Base-by-base conservation (phyloP, 1,140 invertebrate genomes). In the Drosophila lowei region DNA sequence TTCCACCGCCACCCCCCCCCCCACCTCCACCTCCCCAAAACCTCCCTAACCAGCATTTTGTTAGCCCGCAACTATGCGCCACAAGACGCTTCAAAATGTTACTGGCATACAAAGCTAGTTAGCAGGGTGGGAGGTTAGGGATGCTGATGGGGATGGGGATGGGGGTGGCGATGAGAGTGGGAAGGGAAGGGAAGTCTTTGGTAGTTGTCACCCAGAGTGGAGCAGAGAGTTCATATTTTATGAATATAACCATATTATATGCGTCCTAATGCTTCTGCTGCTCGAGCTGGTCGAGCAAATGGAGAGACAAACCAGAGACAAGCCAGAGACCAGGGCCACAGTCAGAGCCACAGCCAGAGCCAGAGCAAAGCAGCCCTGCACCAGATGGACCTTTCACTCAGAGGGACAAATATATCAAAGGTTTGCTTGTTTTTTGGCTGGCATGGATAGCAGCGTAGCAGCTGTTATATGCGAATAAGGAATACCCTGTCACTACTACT, bases 211-310 rank as follows among this genome's bases (percentile, higher is more conserved):
- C 75, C 79, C 61, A 73, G 64, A 55, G 71, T 74, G 56, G 65
- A 49, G 47, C 53, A 53, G 64, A 30, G 75, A 77, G 81, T 85
- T 85, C 77, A 85, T 85, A 85, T 81, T 86, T 85, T 77, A 85
- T 85, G 80, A 85, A 85, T 85, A 85, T 86, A 85, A 86, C 83
- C 80, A 86, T 85, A 85, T 86, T 85, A 86, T 64, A 80, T 73
- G 73, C 72, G 71, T 74, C 60, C 71, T 71, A 57, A 68, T 70
- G 64, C 64, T 38, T 34, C 57, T 48, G 72, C 43, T 65, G 73
- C 53, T 63, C 67, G 79, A 70, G 62, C 52, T 62, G 34, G 11
- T 60, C 34, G 38, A 63, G 34, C 52, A 64, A 55, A 41, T 34
- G 47, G 55, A 47, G 55, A 64, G 41, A 21, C 48, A 34, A 57